Conservation (phyloP, 2,888 invertebrate species). For the Drosophila meridiana region DNA sequence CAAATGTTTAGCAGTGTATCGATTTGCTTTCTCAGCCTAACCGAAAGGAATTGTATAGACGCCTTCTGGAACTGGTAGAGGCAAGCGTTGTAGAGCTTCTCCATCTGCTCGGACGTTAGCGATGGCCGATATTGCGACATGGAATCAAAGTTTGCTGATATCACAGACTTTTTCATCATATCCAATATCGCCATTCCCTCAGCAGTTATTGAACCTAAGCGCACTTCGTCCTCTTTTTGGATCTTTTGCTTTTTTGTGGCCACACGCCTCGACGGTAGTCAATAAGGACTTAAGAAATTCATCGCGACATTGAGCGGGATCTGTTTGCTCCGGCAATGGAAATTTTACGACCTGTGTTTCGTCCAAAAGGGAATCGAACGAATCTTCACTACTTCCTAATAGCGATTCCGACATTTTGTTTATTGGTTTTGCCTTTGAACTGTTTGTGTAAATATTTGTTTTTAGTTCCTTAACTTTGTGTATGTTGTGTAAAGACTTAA, state of each 20-base stretch:
- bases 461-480: not conserved
- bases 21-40: constrained; percentile 39
- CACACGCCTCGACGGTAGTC: not conserved
- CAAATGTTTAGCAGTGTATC: constrained; percentile 30
- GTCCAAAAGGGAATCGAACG: not conserved
- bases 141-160: accelerated
- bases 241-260: accelerated
- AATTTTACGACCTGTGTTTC: not conserved
- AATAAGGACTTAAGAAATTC: constrained; percentile 28
- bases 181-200: constrained; percentile 35
- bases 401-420: not conserved
- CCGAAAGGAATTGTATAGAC: constrained; percentile 47
- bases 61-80: constrained; percentile 39
- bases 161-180: not conserved
- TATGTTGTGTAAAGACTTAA: not conserved
- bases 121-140: not conserved
- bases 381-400: too few species aligned
- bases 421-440: not conserved
- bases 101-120: constrained; percentile 9
- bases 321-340: not conserved
- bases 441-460: not conserved
- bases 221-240: accelerated
- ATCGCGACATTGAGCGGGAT: constrained; percentile 33
- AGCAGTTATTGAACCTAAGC: not conserved
- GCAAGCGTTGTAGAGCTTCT: not conserved